These are phyloP conservation scores for Chaenogobius annularis DNA, from an alignment of 2,113 vertebrate species.

Conservation along the genomic window DNA sequence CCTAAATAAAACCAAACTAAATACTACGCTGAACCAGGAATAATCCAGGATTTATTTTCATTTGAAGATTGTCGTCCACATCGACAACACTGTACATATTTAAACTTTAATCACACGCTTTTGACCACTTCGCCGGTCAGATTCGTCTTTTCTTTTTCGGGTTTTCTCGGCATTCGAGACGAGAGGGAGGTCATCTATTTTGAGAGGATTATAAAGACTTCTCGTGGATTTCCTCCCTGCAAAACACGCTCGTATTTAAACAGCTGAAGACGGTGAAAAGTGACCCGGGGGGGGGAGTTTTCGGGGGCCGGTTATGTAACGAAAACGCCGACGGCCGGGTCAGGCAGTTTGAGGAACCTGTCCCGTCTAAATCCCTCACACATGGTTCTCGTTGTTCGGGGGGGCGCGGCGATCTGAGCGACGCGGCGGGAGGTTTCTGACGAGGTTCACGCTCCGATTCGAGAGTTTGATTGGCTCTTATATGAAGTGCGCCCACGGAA, in stretches of 20 bases:
- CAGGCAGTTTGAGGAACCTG: slow-evolving; percentile 51
- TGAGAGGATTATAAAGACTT: slow-evolving; percentile 17
- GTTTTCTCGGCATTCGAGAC: slow-evolving; percentile 11
- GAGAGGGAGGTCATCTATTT: slow-evolving; percentile 26
- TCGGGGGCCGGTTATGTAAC: slow-evolving; percentile 63
- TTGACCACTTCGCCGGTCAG: background rate
- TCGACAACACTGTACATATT: too few species aligned
- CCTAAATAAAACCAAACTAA: too few species aligned
- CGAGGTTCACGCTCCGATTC: too few species aligned
- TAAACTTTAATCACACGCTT: background rate
- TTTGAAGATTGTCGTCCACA: too few species aligned
- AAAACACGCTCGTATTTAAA: slow-evolving; percentile 61
- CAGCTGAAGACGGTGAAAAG: slow-evolving; percentile 63
- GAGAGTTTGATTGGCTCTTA: too few species aligned
- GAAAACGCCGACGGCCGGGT: slow-evolving; percentile 32
- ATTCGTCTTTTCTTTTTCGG: background rate
- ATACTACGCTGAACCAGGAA: too few species aligned
- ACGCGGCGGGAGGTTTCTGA: background rate
- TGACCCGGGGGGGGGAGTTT: background rate
- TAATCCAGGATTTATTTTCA: too few species aligned
- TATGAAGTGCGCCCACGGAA: too few species aligned
- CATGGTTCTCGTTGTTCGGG: slow-evolving; percentile 59
- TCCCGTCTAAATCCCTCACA: slow-evolving; percentile 66
- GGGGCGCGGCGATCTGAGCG: slow-evolving; percentile 47
- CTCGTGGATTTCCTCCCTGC: slow-evolving; percentile 35